Conservation (phyloP, 2,797 vertebrate species). For the Limosa lapponica region DNA sequence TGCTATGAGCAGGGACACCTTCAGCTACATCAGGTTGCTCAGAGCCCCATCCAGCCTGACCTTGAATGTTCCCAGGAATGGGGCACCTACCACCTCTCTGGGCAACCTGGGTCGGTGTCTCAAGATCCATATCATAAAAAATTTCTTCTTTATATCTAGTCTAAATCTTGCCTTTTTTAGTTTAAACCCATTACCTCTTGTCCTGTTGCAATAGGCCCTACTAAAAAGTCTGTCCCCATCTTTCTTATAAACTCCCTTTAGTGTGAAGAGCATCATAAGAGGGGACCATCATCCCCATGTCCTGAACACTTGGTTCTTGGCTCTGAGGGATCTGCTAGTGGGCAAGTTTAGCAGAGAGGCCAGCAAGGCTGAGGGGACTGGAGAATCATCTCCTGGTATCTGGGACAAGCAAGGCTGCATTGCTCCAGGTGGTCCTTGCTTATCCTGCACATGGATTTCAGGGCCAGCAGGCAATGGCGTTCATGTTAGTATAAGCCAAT, state of each 20-base stretch:
- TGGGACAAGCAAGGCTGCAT: not conserved
- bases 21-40: not conserved
- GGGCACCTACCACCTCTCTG: not conserved
- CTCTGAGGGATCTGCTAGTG: not conserved
- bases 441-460: not conserved
- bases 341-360: not conserved
- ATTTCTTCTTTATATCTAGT: not conserved
- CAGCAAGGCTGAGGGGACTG: not conserved
- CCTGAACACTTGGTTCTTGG: not conserved
- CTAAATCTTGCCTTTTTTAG: not conserved
- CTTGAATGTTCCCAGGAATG: not conserved
- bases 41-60: not conserved
- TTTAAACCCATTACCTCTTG: not conserved
- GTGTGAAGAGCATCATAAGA: rapidly evolving
- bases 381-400: not conserved
- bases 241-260: not conserved
- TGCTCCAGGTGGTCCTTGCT: not conserved
- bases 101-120: not conserved
- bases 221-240: not conserved
- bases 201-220: rapidly evolving
- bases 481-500: not conserved
- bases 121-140: not conserved
- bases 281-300: not conserved
- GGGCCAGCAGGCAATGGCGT: not conserved
- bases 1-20: not conserved